A percentile compares a stretch with the other conserved stretches of the same genome.
These are phyloP conservation scores for Palythoa grandis DNA, from an alignment of 92 coral and sea anemone species.

Conservation along the genomic window DNA sequence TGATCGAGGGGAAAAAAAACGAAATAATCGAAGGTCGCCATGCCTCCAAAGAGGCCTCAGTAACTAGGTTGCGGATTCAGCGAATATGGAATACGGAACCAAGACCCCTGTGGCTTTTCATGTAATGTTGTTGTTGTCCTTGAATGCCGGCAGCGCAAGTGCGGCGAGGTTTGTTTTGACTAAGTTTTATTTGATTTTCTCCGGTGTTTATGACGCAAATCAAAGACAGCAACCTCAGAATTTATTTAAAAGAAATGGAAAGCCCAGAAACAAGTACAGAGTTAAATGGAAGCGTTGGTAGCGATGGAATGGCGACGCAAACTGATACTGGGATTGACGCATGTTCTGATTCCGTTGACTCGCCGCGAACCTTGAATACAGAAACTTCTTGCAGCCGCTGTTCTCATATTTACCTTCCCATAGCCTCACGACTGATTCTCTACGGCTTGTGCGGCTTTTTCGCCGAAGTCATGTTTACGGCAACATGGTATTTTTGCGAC, in stretches of 20 bases:
- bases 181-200: neutral
- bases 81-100: too few relatives aligned
- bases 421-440: constrained; percentile 80
- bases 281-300: neutral
- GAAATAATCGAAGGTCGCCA: too few relatives aligned
- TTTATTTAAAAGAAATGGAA: neutral
- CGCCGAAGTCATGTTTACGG: constrained; percentile 96
- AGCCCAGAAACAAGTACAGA: neutral
- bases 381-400: constrained; percentile 21
- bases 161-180: neutral
- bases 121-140: neutral
- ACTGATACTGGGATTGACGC: neutral
- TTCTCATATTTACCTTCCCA: constrained; percentile 60
- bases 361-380: neutral
- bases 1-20: too few relatives aligned
- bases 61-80: too few relatives aligned
- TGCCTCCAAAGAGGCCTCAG: too few relatives aligned
- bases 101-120: too few relatives aligned
- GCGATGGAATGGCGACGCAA: neutral
- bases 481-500: constrained; percentile 94
- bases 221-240: neutral
- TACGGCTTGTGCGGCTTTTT: constrained; percentile 95
- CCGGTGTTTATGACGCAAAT: neutral
- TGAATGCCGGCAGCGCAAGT: neutral
- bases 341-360: neutral